phyloP scores from a whole-genome alignment of 2,113 vertebrate genomes.

The Cyanoderma ruficeps region DNA sequence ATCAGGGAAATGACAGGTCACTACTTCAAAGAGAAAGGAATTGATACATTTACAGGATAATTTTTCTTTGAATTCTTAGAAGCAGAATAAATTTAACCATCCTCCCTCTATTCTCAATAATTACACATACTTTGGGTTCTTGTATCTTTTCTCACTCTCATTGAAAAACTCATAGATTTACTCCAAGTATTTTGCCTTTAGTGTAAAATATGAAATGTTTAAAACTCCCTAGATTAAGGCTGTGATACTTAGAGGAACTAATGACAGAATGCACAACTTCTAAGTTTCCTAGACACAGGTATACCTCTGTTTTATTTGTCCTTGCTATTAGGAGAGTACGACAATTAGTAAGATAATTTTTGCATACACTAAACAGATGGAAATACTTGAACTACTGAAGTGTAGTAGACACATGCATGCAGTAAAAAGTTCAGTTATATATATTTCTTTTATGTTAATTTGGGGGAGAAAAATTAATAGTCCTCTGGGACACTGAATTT shows the following conservation, averaged over 20 bases:
- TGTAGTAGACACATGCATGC: background rate
- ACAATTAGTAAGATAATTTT: conserved; percentile 1
- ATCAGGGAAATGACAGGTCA: background rate
- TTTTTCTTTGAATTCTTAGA: background rate
- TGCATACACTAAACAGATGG: background rate
- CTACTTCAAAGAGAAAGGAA: background rate
- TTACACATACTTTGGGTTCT: background rate
- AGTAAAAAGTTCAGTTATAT: background rate
- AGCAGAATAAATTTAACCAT: background rate
- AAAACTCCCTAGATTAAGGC: background rate
- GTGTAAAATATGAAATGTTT: background rate
- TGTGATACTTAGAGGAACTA: background rate
- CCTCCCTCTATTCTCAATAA: background rate
- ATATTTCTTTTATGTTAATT: background rate
- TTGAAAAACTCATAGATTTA: background rate
- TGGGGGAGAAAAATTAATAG: background rate
- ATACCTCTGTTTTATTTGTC: background rate
- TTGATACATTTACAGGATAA: background rate
- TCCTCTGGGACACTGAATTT: background rate
- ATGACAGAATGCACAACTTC: background rate
- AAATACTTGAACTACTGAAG: conserved; percentile 19
- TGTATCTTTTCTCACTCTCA: background rate
- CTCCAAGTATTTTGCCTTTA: background rate
- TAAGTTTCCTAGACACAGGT: background rate
- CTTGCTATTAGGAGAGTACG: background rate